Base-by-base conservation (phyloP, 2,888 invertebrate species). In the Oscheius sp. region DNA sequence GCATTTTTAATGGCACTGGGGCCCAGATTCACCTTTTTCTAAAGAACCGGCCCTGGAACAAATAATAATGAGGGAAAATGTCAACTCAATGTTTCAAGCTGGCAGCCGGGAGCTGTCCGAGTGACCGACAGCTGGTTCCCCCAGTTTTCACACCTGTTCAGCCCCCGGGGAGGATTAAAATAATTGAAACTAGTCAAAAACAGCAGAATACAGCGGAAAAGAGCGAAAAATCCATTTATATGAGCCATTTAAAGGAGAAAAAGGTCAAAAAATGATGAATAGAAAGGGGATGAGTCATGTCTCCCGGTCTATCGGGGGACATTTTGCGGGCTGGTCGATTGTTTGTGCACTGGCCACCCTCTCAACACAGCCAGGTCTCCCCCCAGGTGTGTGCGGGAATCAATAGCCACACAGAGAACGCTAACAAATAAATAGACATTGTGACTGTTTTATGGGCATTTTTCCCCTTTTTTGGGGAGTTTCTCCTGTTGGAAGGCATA, bases 361-460 rank as follows among this genome's bases (percentile, higher is more conserved):
- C 35, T 35, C 35, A 35, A 35, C 35, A 35, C 35, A 35, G 35
- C 35, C 35, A 35, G 35, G 35, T 35, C 35, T 35, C 35, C 35
- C 35, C 35, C 66, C 66, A 66, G 66, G 66, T 66, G 66, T 66
- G 66, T 66, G 66, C 55, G 55, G 55, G 55, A 55, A 55, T 55
- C 55, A 13, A 55, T 55, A 55, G 55, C 55, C 55, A 55, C 7
- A 9, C 35, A 35, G 9, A 3, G 3, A 35, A 35, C 35, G n/a
- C n/a, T 13, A 49, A 49, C 49, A 49, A 16, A 49, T 18, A 49
- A 13, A 49, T 35, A 35, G 35, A 35, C 5, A 35, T 35, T 9
- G 3, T 9, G 35, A 9, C 35, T 35, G 35, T 35, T 35, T 35
- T n/a, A n/a, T n/a, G n/a, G n/a, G n/a, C n/a, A n/a, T n/a, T 35